These are phyloP conservation scores for Gorsachius goisagi DNA, from an alignment of 2,113 vertebrate genomes.

Conservation along the genomic window DNA sequence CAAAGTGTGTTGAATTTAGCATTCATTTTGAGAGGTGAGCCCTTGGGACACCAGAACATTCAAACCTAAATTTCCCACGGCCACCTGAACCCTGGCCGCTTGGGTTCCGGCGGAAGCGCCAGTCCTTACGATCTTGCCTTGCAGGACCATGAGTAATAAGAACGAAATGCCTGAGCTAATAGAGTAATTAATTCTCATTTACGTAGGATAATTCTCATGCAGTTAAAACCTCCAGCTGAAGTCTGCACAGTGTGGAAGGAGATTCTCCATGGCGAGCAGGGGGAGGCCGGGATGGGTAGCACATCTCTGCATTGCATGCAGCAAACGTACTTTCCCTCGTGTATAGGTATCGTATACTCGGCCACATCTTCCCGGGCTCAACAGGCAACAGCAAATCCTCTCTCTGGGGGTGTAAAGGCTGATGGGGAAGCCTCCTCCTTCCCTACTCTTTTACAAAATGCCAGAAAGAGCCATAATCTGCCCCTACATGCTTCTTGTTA, in stretches of 20 bases:
- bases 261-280: neutral
- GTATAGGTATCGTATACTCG: neutral
- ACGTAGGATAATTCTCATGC: neutral
- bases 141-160: neutral
- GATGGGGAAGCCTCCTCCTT: neutral
- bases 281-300: neutral
- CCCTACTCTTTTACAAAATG: neutral
- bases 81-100: neutral
- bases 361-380: neutral
- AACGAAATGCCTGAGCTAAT: neutral
- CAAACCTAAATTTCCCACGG: neutral
- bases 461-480: neutral
- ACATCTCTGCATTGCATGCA: neutral
- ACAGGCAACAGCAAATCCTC: neutral
- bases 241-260: accelerated
- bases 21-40: neutral
- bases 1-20: accelerated
- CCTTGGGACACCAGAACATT: neutral
- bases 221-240: neutral
- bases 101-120: neutral
- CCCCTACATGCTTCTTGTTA: neutral
- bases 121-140: neutral
- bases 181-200: conserved; percentile 38
- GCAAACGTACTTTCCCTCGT: accelerated
- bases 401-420: neutral